These are phyloP conservation scores for Eupithecia insigniata DNA, from an alignment of 2,888 invertebrate genomes.

Conservation along the genomic window DNA sequence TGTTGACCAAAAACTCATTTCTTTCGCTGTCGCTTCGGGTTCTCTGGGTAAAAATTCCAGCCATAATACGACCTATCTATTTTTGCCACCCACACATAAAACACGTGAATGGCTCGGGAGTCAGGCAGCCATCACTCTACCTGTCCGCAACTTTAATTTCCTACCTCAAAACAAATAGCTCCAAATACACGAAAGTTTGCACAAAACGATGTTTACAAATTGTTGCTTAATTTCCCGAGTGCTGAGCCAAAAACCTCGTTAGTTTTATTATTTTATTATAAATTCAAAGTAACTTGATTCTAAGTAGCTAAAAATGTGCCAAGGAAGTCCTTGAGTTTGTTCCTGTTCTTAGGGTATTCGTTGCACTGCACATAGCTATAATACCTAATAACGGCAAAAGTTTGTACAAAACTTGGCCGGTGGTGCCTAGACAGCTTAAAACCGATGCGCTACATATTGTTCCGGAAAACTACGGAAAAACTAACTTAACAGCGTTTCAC, in stretches of 20 bases:
- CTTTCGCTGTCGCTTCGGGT: constrained; percentile 14
- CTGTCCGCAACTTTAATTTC: constrained; percentile 54
- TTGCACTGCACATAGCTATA: background rate
- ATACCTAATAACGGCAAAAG: background rate
- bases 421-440: background rate
- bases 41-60: constrained; percentile 27
- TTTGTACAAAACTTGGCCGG: background rate
- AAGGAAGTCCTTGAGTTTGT: background rate
- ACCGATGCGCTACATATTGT: background rate
- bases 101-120: constrained; percentile 21
- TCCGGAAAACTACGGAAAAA: background rate
- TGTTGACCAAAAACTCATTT: constrained; percentile 25
- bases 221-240: constrained; percentile 53
- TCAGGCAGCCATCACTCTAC: constrained; percentile 46
- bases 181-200: constrained; percentile 35
- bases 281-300: constrained; percentile 2
- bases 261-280: background rate
- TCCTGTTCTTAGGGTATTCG: background rate
- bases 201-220: constrained; percentile 43
- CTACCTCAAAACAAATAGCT: constrained; percentile 50
- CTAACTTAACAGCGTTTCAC: background rate
- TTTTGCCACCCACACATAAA: constrained; percentile 21
- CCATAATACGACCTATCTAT: constrained; percentile 19
- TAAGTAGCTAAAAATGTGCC: background rate
- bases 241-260: constrained; percentile 45